Evolutionary conservation across 2,113 vertebrate genomes (phyloP).

Genomic region (Sinocyclocheilus grahami): DNA sequence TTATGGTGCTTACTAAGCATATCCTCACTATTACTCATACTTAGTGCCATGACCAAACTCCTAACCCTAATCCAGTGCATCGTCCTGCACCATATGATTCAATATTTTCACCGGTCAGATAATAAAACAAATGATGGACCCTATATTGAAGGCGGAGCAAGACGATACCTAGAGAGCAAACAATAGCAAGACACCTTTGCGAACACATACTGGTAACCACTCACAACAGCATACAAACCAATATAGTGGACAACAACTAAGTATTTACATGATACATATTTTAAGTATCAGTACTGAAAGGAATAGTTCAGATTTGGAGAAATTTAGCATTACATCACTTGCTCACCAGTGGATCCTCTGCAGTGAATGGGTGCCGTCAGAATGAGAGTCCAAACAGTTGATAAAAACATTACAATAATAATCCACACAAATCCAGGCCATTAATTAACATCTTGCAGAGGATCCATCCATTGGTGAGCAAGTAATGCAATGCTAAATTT

Average conservation of each 20-base stretch:
- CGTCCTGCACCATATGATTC: background rate
- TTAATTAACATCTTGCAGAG: too few relatives aligned
- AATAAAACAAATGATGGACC: background rate
- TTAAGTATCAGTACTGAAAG: background rate
- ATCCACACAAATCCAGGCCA: too few relatives aligned
- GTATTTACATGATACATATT: background rate
- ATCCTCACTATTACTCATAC: background rate
- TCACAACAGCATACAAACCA: background rate
- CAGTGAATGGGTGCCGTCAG: background rate
- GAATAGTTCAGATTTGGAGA: background rate
- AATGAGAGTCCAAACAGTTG: too few relatives aligned
- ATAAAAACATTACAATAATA: too few relatives aligned
- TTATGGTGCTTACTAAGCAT: background rate
- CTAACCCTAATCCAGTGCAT: background rate
- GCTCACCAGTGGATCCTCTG: background rate
- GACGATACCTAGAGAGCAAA: background rate
- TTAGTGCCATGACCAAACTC: background rate
- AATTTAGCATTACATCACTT: background rate
- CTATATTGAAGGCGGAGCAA: background rate
- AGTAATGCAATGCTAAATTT: too few relatives aligned
- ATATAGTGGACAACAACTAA: background rate
- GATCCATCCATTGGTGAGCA: too few relatives aligned
- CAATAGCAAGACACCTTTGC: background rate
- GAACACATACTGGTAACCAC: background rate
- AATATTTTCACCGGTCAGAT: background rate